Evolutionary conservation across 2,888 invertebrate species (phyloP), one percentile per base, ranked within the genome.

Genomic region (Conchocele bisecta): DNA sequence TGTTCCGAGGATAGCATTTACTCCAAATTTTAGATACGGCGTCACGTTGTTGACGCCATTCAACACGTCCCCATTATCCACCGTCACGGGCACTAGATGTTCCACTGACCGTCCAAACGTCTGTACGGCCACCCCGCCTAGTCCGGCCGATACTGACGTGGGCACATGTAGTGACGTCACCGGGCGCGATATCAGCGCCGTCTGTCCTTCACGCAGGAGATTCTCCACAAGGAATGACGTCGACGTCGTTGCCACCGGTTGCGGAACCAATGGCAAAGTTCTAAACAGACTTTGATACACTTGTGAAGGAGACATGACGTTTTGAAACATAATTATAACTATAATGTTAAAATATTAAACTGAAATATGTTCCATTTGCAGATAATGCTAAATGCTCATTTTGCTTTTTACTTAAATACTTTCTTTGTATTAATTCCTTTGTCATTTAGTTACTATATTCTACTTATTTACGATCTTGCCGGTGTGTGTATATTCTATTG

Each of bases 1-100:
- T 15, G 83, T 80, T 41, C 88, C 88, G 22, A 89, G 73, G 39
- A 89, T 89, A 42, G 88, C 88, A 68, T 80, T 89, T 37, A 89
- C 86, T 9, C 89, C 88, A 63, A 89, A 89, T 67, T 89, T 89
- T 6, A 89, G 81, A 71, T 83, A 87, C 7, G 89, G 89, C 17
- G 86, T 82, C 11, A 79, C 72, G 39, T 71, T 77, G 53, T 70
- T 75, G 13, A 61, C 63, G 15, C 56, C 58, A 50, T 59, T 77
- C 17, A 61, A 50, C n/a, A 66, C 48, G n/a, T 64, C 56, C 0
- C 73, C 28, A 13, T 73, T n/a, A 13, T 35, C 58, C 35, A 80
- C 72, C n/a, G 79, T 65, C 39, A 56, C 68, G 22, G 72, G 61
- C n/a, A 70, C 50, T 17, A 48, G 53, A 2, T 56, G 53, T 15